Base-by-base conservation (phyloP, 2,888 invertebrate genomes). In the Acanthoscelides obtectus region DNA sequence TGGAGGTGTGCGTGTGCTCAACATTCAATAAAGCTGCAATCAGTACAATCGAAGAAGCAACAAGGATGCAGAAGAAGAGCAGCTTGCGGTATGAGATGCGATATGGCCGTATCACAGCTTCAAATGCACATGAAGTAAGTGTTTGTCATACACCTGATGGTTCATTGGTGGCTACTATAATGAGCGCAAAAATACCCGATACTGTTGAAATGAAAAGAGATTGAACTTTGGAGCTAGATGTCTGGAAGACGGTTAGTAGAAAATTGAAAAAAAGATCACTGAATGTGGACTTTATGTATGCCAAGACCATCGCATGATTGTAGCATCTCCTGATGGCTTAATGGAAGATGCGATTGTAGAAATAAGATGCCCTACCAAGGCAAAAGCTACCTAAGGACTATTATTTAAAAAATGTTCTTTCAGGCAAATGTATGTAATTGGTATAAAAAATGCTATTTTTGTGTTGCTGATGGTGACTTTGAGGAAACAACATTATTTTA, bases 31-130 rank as follows among this genome's bases (percentile, higher is more conserved):
- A 72, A 22, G 69, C 21, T 67, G 21, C 68, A 20, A 72, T 73
- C 19, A 68, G 25, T 1, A 68, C 71, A 17, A 72, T 74, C 27
- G 75, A 74, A 71, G 64, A 67, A 25, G 71, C 22, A 66, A 74
- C 74, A 8, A 76, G 71, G 69, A 70, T 69, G 6, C 75, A 76
- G 69, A 19, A 70, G 22, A 68, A 74, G 67, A 73, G 64, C 64
- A 70, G 22, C 69, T 21, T 76, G 63, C 81, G 82, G 81, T n/a
- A n/a, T n/a, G n/a, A n/a, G n/a, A n/a, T n/a, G n/a, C n/a, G n/a
- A n/a, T n/a, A n/a, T n/a, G n/a, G n/a, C n/a, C n/a, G n/a, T n/a
- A n/a, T n/a, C n/a, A n/a, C n/a, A n/a, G n/a, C n/a, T n/a, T n/a
- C n/a, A n/a, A n/a, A n/a, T n/a, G n/a, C n/a, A n/a, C n/a, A n/a